Evolutionary conservation across 2,113 vertebrate species (phyloP).

Genomic region (Pantherophis guttatus): DNA sequence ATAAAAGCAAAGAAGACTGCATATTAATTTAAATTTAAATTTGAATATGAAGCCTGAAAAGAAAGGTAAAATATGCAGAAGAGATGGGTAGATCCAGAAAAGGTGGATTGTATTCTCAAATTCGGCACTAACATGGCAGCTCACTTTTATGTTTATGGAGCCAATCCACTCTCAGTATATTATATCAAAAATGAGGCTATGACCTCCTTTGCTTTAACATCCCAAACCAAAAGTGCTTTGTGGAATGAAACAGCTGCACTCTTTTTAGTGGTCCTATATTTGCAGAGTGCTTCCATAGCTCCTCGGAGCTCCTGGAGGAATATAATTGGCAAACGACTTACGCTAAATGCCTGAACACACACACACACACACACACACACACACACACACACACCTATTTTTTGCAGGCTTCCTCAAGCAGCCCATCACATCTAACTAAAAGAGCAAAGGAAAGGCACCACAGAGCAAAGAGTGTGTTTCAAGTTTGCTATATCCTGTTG

Average conservation of each 20-base stretch:
- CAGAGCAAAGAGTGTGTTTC: neutral
- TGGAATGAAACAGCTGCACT: neutral
- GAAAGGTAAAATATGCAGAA: neutral
- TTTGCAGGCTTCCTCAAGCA: neutral
- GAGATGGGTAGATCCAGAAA: neutral
- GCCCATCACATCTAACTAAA: neutral
- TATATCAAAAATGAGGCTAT: constrained; percentile 15
- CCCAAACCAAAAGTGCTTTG: neutral
- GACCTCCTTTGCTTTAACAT: neutral
- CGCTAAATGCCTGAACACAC: neutral
- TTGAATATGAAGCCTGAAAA: constrained; percentile 10
- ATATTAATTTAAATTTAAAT: neutral
- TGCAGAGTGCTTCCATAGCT: constrained; percentile 5
- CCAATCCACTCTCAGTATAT: constrained; percentile 7
- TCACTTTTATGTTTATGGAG: neutral
- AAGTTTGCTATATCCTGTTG: neutral
- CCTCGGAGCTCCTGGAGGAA: neutral
- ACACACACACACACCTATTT: neutral
- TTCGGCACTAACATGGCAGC: neutral
- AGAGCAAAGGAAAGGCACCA: neutral
- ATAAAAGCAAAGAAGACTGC: neutral
- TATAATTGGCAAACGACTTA: neutral
- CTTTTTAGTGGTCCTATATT: neutral
- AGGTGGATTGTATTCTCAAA: neutral
- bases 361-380: too few relatives aligned